Conservation (phyloP, 2,113 vertebrate genomes). For the Scomber japonicus region DNA sequence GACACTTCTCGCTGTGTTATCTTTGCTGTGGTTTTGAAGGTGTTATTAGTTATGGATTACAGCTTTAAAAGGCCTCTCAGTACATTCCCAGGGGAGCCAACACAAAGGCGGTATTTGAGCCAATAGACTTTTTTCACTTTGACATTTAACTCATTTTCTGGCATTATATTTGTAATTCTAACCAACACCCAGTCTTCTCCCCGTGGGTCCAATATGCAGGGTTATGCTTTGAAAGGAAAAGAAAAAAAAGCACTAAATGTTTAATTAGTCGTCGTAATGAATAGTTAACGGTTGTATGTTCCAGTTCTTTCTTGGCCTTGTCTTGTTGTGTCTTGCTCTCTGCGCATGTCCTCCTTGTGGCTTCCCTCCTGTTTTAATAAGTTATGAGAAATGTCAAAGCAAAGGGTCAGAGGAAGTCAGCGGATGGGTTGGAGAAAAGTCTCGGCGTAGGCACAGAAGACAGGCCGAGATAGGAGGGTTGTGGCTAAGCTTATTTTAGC, state of each 20-base stretch:
- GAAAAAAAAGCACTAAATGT: constrained; percentile 62
- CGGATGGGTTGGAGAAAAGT: constrained; percentile 42
- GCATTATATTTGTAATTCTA: constrained; percentile 59
- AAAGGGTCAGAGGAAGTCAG: constrained; percentile 5
- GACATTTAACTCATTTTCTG: constrained; percentile 69
- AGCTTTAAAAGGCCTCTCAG: constrained; percentile 4
- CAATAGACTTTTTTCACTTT: constrained; percentile 40
- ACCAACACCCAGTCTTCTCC: constrained; percentile 59
- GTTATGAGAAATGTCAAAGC: constrained; percentile 64
- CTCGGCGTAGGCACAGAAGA: constrained; percentile 19
- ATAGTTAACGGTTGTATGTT: constrained; percentile 74
- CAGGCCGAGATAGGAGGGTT: neutral
- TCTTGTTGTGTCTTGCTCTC: constrained; percentile 65
- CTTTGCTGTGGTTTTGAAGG: constrained; percentile 12
- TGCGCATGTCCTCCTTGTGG: constrained; percentile 45
- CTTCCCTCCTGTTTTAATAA: constrained; percentile 66
- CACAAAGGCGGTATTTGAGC: constrained; percentile 43
- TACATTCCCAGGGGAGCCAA: constrained; percentile 4
- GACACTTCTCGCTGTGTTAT: constrained; percentile 4
- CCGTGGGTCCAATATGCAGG: constrained; percentile 51
- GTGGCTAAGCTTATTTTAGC: neutral
- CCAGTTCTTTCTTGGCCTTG: constrained; percentile 61
- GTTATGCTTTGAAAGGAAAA: constrained; percentile 51
- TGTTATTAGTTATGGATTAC: constrained; percentile 13
- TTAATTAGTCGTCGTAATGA: constrained; percentile 76